A percentile compares a stretch with the other conserved stretches of the same genome.
phyloP scores from a whole-genome alignment of 2,888 invertebrate genomes.

The Eupeodes latifasciatus region DNA sequence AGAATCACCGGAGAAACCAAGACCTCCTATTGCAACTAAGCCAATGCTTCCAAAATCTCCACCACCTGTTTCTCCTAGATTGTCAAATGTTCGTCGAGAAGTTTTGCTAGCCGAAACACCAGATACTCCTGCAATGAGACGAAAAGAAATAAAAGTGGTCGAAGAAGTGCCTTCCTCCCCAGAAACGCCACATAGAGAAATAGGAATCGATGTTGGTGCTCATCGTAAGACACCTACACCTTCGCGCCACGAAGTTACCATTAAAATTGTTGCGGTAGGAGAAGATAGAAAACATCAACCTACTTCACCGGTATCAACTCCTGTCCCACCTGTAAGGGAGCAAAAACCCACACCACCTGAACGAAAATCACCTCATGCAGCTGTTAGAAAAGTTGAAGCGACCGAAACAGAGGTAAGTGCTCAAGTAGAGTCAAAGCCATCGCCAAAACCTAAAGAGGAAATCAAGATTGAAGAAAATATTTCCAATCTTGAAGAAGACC shows the following conservation, averaged over 20 bases:
- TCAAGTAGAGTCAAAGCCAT: background rate
- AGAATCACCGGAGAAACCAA: conserved; percentile 55
- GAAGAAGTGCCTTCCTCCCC: conserved; percentile 43
- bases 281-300: conserved; percentile 13
- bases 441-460: background rate
- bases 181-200: conserved; percentile 46
- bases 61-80: conserved; percentile 39
- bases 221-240: background rate
- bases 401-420: conserved; percentile 23
- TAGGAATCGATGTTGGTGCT: conserved; percentile 39
- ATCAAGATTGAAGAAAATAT: conserved; percentile 55
- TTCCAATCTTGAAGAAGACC: conserved; percentile 36
- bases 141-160: conserved; percentile 58
- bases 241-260: conserved; percentile 40
- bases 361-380: conserved; percentile 37
- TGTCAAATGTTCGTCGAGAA: conserved; percentile 13
- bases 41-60: conserved; percentile 60
- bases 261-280: conserved; percentile 17
- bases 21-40: conserved; percentile 59
- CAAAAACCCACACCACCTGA: background rate
- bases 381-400: conserved; percentile 31
- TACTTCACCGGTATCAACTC: background rate
- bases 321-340: conserved; percentile 44
- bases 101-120: conserved; percentile 31
- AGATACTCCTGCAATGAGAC: conserved; percentile 64